Conservation (phyloP, 1,140 invertebrate genomes). For the Saccostrea echinata region DNA sequence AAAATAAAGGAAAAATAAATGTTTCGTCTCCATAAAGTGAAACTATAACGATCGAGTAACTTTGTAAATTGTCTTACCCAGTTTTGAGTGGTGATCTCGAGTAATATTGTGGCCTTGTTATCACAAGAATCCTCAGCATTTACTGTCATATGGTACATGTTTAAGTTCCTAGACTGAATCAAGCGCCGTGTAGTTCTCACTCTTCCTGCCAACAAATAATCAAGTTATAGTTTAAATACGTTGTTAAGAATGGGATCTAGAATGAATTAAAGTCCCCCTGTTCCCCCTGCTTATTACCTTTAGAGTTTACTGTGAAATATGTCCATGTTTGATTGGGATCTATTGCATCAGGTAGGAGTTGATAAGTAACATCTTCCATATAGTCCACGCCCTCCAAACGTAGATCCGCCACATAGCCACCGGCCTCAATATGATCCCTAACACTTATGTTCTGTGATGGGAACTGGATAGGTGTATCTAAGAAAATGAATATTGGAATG, state of each 20-base stretch:
- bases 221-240: too few species aligned
- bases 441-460: constrained; percentile 10
- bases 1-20: too few species aligned
- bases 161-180: neutral
- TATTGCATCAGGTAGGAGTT: neutral
- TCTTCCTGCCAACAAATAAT: neutral
- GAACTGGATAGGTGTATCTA: neutral
- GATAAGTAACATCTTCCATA: neutral
- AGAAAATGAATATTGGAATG: neutral
- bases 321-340: constrained; percentile 7
- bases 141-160: neutral
- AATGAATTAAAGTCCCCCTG: too few species aligned
- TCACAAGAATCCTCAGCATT: neutral
- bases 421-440: neutral
- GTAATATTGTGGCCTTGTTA: neutral
- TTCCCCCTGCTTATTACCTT: neutral
- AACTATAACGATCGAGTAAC: too few species aligned
- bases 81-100: neutral
- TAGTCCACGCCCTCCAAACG: constrained; percentile 9
- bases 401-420: constrained; percentile 16
- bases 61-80: neutral
- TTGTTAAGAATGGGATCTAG: too few species aligned
- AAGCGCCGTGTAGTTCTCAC: neutral
- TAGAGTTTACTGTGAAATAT: constrained; percentile 5
- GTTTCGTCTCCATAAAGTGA: too few species aligned